Conservation (phyloP, 2,797 vertebrate genomes). For the Sternotherus odoratus region DNA sequence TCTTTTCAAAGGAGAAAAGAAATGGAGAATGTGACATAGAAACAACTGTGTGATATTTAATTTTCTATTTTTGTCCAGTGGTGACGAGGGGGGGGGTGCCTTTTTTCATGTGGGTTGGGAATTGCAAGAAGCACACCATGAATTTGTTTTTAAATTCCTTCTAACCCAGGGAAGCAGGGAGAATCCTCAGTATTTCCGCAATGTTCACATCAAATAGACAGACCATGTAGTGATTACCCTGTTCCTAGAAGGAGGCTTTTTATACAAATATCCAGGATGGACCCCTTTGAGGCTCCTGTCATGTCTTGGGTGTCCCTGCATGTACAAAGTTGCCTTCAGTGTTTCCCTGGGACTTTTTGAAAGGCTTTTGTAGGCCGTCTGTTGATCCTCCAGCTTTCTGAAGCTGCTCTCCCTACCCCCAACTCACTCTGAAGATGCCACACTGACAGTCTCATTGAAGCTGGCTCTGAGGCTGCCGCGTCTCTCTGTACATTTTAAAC, state of each 20-base stretch:
- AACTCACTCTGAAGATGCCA: background rate
- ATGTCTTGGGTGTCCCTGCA: background rate
- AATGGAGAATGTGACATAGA: slow-evolving; percentile 8
- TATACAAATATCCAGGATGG: background rate
- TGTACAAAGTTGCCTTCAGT: background rate
- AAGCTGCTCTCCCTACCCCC: background rate
- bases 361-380: slow-evolving; percentile 6
- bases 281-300: background rate
- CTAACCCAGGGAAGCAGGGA: background rate
- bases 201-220: background rate
- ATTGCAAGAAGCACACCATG: slow-evolving; percentile 42
- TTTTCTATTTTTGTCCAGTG: slow-evolving; percentile 62
- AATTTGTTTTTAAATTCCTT: slow-evolving; percentile 10
- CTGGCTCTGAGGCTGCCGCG: background rate
- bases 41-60: slow-evolving; percentile 51
- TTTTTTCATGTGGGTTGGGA: slow-evolving; percentile 38
- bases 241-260: background rate
- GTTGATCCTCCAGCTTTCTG: background rate
- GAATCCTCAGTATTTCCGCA: background rate
- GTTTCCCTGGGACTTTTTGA: background rate
- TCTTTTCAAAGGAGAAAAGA: slow-evolving; percentile 54
- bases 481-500: background rate
- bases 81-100: slow-evolving; percentile 58
- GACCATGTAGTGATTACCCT: background rate
- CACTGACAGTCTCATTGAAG: background rate